Percentiles rank a stretch among this genome's conserved stretches.
Conservation (phyloP, 2,888 invertebrate genomes). For the Tridacna crocea region DNA sequence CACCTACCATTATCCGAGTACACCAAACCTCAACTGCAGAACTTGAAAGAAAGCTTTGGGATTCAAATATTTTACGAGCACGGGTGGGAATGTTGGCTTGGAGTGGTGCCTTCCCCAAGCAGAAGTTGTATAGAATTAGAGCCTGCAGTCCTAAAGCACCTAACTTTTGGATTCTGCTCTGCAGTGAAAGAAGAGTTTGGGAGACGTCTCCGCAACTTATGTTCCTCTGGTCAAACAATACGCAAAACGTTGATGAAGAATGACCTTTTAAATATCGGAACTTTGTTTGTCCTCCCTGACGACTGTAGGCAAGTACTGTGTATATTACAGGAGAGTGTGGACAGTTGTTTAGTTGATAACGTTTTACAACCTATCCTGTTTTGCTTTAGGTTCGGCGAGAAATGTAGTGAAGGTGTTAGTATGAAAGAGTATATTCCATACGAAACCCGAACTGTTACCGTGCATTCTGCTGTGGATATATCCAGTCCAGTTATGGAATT, state of each 20-base stretch:
- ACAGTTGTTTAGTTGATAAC: not conserved
- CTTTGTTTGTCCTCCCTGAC: conserved; percentile 47
- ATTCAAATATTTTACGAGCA: conserved; percentile 46
- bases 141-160: not conserved
- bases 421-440: conserved; percentile 16
- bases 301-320: conserved; percentile 33
- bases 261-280: conserved; percentile 36
- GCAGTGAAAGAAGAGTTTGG: conserved; percentile 24
- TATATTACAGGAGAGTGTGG: conserved; percentile 31
- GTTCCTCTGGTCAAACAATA: conserved; percentile 8
- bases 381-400: conserved; percentile 57
- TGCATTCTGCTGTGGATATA: conserved; percentile 42
- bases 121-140: conserved; percentile 2
- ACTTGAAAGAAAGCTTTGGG: conserved; percentile 35
- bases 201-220: conserved; percentile 3
- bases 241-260: conserved; percentile 45
- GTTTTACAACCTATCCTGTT: conserved; percentile 33
- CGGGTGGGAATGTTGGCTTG: conserved; percentile 43
- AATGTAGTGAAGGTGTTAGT: conserved; percentile 28
- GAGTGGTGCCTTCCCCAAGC: conserved; percentile 29
- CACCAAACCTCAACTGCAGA: conserved; percentile 27
- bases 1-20: conserved; percentile 38
- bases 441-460: conserved; percentile 17
- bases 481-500: conserved; percentile 32
- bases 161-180: conserved; percentile 13